Conservation (phyloP, 1,140 invertebrate species). For the Tribolium madens region DNA sequence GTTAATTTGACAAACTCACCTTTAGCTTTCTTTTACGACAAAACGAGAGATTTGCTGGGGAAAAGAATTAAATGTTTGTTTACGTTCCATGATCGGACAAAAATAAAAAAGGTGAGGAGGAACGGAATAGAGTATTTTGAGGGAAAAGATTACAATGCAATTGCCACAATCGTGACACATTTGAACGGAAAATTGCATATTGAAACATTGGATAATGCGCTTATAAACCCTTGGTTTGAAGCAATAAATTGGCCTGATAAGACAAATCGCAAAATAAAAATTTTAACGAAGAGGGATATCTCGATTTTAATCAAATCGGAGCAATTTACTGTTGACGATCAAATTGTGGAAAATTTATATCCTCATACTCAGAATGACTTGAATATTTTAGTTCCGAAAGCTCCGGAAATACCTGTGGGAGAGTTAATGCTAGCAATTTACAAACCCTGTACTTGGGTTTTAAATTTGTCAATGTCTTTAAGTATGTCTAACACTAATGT, state of each 20-base stretch:
- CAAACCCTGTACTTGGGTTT: background rate
- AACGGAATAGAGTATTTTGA: background rate
- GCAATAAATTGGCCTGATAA: background rate
- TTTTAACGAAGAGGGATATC: conserved; percentile 17
- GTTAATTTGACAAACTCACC: conserved; percentile 6
- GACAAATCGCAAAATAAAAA: background rate
- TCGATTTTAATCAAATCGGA: conserved; percentile 40
- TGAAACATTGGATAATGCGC: conserved; percentile 1
- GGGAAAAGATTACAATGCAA: conserved; percentile 21
- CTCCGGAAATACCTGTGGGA: background rate
- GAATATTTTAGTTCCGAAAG: conserved; percentile 24
- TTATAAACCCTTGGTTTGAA: conserved; percentile 26
- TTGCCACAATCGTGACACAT: conserved; percentile 13
- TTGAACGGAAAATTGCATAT: conserved; percentile 30
- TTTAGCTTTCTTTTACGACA: conserved; percentile 22
- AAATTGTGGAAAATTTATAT: conserved; percentile 33
- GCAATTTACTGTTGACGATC: conserved; percentile 11
- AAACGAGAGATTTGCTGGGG: conserved; percentile 10
- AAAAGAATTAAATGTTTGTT: conserved; percentile 17
- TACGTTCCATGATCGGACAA: conserved; percentile 3
- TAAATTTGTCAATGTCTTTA: background rate
- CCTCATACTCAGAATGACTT: conserved; percentile 36
- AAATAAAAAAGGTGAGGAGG: background rate
- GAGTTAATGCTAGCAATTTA: background rate
- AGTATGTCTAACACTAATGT: background rate